Evolutionary conservation across 1,140 invertebrate genomes (phyloP).

Genomic region (Laodelphax striatellus): DNA sequence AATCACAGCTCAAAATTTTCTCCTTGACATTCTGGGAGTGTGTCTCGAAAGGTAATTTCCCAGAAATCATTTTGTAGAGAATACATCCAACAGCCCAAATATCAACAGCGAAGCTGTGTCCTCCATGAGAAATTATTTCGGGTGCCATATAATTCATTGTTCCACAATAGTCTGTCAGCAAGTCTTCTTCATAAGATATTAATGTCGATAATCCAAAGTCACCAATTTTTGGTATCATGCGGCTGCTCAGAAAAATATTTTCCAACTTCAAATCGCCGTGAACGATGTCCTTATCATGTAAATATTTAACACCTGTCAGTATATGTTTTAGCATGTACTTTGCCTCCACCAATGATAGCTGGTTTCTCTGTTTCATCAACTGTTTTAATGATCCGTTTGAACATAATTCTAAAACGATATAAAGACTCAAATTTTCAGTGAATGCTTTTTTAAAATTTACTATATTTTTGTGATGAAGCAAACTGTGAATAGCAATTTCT

Average conservation of each 20-base stretch:
- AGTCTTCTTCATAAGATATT: neutral
- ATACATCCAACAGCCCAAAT: neutral
- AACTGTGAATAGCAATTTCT: neutral
- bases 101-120: neutral
- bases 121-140: neutral
- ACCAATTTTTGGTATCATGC: neutral
- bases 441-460: neutral
- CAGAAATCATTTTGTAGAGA: neutral
- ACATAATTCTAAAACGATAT: neutral
- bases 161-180: neutral
- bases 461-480: neutral
- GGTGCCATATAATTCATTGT: neutral
- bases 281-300: neutral
- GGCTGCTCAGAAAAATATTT: neutral
- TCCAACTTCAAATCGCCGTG: neutral
- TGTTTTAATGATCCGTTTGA: neutral
- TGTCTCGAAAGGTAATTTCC: neutral
- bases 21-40: neutral
- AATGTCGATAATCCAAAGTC: neutral
- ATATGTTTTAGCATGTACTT: neutral
- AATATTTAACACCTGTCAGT: neutral
- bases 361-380: neutral
- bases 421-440: neutral
- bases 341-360: neutral
- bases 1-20: neutral